phyloP scores from a whole-genome alignment of 2,113 vertebrate species.

The Varanus komodoensis region DNA sequence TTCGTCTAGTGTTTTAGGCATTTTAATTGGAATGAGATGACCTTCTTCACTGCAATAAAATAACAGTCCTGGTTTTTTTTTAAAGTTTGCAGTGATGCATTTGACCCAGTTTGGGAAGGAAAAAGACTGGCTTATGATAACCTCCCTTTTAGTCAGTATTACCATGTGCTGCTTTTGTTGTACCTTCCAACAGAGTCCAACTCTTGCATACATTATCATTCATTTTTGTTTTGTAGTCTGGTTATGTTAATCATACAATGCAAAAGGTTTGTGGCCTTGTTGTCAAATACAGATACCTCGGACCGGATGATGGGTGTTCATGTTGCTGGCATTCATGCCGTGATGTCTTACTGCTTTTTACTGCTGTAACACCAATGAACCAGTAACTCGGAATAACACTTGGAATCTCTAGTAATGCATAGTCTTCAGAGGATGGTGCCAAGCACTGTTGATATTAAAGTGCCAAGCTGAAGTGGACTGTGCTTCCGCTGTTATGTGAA shows the following conservation, averaged over 20 bases:
- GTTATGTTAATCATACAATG: neutral
- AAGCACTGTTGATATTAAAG: neutral
- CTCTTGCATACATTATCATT: neutral
- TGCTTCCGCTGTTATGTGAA: neutral
- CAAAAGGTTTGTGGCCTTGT: neutral
- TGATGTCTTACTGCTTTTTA: neutral
- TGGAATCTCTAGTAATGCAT: neutral
- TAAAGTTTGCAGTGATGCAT: neutral
- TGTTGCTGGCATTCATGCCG: conserved; percentile 15
- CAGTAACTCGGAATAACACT: neutral
- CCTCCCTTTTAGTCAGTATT: neutral
- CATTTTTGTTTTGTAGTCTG: neutral
- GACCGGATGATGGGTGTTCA: neutral
- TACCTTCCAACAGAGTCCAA: neutral
- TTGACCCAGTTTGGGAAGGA: neutral
- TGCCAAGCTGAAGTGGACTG: neutral
- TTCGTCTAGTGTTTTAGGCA: neutral
- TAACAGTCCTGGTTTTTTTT: neutral
- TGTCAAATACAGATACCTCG: neutral
- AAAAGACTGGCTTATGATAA: neutral
- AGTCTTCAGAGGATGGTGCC: neutral
- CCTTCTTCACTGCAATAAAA: neutral
- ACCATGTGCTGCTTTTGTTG: neutral
- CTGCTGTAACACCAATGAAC: neutral
- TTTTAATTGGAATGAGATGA: neutral